These are phyloP conservation scores for Erannis defoliaria DNA, from an alignment of 2,888 invertebrate genomes.

Conservation along the genomic window DNA sequence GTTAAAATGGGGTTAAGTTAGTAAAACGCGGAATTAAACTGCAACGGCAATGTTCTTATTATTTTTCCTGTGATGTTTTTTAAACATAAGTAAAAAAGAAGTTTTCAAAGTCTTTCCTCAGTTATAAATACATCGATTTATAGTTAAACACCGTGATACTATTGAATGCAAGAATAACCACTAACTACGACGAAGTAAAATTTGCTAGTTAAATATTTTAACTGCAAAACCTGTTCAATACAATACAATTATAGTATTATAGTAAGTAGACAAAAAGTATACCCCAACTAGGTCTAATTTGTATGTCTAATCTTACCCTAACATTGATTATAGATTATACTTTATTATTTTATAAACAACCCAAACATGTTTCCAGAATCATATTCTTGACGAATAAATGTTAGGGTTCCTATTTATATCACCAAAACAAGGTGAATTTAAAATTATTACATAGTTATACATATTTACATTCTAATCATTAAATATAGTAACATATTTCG, in stretches of 20 bases:
- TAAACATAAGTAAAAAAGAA: too few species aligned
- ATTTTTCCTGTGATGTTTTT: too few species aligned
- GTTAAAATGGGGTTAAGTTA: too few species aligned
- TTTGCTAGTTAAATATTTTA: too few species aligned
- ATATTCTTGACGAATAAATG: conserved; percentile 8
- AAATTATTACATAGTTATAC: not conserved
- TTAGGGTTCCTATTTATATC: not conserved
- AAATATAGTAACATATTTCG: not conserved
- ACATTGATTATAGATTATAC: conserved; percentile 7
- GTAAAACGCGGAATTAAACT: too few species aligned
- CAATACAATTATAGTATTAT: not conserved
- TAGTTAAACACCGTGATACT: too few species aligned
- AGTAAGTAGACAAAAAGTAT: not conserved
- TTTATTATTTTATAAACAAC: conserved; percentile 7
- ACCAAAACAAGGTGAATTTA: not conserved
- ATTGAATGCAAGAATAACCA: too few species aligned
- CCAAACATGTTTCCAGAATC: conserved; percentile 7
- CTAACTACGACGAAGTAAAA: too few species aligned
- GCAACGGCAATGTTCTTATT: too few species aligned
- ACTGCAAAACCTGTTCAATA: too few species aligned
- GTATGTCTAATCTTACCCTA: conserved; percentile 5
- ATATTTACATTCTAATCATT: conserved; percentile 5
- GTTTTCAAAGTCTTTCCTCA: too few species aligned
- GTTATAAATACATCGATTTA: too few species aligned
- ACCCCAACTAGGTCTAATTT: not conserved